phyloP scores from a whole-genome alignment of 2,113 vertebrate species.

The Peromyscus californicus region DNA sequence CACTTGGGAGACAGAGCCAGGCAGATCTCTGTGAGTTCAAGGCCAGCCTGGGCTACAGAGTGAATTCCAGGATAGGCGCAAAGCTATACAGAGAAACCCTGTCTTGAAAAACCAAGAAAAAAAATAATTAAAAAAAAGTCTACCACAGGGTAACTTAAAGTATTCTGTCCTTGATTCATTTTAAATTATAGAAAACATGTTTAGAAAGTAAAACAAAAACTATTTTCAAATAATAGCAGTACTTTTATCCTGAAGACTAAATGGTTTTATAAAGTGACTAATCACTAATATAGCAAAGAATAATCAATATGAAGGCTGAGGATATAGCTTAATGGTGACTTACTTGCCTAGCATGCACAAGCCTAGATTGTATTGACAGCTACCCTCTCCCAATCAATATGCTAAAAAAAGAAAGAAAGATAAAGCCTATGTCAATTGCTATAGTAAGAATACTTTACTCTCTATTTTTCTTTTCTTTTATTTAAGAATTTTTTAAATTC shows the following conservation, averaged over 20 bases:
- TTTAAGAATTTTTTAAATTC: no score
- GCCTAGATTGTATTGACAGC: background rate
- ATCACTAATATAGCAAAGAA: slow-evolving; percentile 32
- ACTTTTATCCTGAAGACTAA: slow-evolving; percentile 27
- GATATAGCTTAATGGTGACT: background rate
- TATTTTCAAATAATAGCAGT: background rate
- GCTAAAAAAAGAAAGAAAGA: slow-evolving; percentile 2
- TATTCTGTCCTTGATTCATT: slow-evolving; percentile 23
- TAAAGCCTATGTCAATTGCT: background rate
- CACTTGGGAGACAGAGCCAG: no score
- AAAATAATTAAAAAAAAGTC: background rate
- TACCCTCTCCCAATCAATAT: background rate
- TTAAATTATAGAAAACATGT: slow-evolving; percentile 42
- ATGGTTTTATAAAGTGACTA: slow-evolving; percentile 8
- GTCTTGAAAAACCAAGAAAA: no score
- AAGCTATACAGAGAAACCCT: no score
- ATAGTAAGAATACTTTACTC: slow-evolving; percentile 1
- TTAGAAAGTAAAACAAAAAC: slow-evolving; percentile 39
- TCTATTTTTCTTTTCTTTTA: slow-evolving; percentile 50
- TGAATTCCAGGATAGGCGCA: no score
- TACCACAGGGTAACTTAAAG: slow-evolving; percentile 1
- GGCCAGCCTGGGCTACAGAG: no score
- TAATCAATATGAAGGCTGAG: background rate
- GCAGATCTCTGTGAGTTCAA: no score
- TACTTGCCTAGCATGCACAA: background rate